Conservation (phyloP, 2,113 vertebrate genomes). For the Apodemus speciosus region DNA sequence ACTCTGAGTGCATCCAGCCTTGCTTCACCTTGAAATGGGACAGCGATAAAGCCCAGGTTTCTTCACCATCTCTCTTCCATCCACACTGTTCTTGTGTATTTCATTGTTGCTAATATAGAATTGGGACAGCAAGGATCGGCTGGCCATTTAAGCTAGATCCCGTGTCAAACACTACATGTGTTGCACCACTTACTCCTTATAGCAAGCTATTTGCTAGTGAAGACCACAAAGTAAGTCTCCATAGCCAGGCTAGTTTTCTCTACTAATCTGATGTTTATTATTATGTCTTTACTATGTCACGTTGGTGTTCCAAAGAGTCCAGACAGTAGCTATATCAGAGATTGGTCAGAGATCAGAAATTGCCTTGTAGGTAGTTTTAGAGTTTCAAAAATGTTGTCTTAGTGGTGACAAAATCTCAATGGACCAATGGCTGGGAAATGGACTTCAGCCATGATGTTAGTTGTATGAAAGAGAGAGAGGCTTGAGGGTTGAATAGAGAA, state of each 20-base stretch:
- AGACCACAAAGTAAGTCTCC: not conserved
- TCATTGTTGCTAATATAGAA: not conserved
- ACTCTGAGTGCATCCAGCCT: not conserved
- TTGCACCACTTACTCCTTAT: not conserved
- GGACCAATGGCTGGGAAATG: not conserved
- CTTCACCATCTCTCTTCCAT: not conserved
- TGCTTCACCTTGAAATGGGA: conserved; percentile 10
- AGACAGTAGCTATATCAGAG: not conserved
- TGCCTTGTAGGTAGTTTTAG: not conserved
- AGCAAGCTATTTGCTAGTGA: not conserved
- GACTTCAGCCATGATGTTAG: not conserved
- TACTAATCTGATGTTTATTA: not conserved
- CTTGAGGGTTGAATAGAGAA: not conserved
- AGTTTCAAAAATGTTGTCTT: conserved; percentile 25
- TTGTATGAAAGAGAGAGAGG: not conserved
- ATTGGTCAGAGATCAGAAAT: not conserved
- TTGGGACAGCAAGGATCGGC: not conserved
- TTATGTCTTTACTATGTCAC: not conserved
- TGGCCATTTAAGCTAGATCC: too few relatives aligned
- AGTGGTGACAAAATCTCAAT: not conserved
- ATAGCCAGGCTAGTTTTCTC: not conserved
- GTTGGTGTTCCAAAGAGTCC: not conserved
- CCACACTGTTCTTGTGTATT: not conserved
- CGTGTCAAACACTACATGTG: too few relatives aligned
- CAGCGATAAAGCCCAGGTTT: not conserved